Evolutionary conservation across 2,113 vertebrate genomes (phyloP).

Genomic region (Oreocharis arfaki): DNA sequence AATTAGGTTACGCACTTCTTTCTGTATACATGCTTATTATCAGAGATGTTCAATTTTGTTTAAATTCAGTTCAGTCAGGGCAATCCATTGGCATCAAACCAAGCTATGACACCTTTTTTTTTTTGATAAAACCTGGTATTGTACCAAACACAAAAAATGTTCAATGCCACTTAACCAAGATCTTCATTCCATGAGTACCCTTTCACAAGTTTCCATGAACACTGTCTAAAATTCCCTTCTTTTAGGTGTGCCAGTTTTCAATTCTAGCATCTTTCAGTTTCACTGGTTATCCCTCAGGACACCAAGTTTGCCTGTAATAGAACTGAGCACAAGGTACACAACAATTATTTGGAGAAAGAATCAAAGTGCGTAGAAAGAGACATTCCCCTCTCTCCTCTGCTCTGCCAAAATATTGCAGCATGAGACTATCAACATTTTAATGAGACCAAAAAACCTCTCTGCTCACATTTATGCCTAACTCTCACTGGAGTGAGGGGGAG

Average conservation of each 20-base stretch:
- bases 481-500: neutral
- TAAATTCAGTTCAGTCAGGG: neutral
- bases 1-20: neutral
- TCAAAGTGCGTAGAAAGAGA: neutral
- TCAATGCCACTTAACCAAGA: neutral
- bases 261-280: neutral
- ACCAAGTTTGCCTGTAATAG: neutral
- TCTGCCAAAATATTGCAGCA: neutral
- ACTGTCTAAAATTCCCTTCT: neutral
- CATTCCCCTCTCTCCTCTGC: neutral
- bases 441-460: neutral
- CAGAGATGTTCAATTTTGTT: neutral
- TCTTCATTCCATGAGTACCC: neutral
- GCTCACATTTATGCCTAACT: neutral
- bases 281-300: neutral
- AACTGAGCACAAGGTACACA: neutral
- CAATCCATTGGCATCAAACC: neutral
- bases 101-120: neutral
- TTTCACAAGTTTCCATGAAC: neutral
- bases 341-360: neutral
- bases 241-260: neutral
- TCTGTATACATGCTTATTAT: neutral
- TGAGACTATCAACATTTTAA: neutral
- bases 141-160: rapidly evolving
- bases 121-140: neutral